Conservation (phyloP, 2,888 invertebrate genomes). For the Melanophora roralis region DNA sequence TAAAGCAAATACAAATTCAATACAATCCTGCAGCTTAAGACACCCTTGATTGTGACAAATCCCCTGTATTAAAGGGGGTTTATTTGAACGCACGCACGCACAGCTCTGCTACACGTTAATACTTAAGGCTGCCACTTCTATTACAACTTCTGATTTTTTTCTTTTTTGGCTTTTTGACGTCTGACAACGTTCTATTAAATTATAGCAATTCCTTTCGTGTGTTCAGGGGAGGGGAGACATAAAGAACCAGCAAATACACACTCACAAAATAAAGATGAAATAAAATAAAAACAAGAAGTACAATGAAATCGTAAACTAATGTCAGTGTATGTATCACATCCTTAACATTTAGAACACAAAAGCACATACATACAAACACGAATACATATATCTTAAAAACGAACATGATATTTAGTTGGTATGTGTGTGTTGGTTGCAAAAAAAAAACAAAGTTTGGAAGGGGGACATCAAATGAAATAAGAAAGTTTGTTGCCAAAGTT, state of each 20-base stretch:
- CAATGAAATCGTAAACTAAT: constrained; percentile 49
- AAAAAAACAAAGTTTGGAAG: background rate
- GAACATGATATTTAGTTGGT: background rate
- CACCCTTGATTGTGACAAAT: constrained; percentile 66
- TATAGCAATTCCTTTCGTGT: constrained; percentile 44
- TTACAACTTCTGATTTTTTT: constrained; percentile 47
- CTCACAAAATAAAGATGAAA: background rate
- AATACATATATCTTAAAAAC: background rate
- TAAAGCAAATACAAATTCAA: constrained; percentile 25
- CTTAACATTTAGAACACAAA: background rate
- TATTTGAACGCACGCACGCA: constrained; percentile 63
- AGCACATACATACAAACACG: background rate
- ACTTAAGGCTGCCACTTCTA: constrained; percentile 59
- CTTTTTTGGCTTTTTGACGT: constrained; percentile 54
- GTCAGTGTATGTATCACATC: constrained; percentile 20
- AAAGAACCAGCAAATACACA: background rate
- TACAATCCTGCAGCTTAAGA: constrained; percentile 54
- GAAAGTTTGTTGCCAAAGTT: constrained; percentile 55
- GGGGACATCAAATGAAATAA: constrained; percentile 29
- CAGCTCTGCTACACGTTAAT: background rate
- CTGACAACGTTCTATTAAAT: constrained; percentile 63
- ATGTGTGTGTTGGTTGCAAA: background rate
- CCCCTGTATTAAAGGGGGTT: constrained; percentile 65
- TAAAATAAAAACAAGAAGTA: background rate
- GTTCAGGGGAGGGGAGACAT: background rate